Evolutionary conservation across 1,140 invertebrate species (phyloP).

Genomic region (Tenebrio molitor): DNA sequence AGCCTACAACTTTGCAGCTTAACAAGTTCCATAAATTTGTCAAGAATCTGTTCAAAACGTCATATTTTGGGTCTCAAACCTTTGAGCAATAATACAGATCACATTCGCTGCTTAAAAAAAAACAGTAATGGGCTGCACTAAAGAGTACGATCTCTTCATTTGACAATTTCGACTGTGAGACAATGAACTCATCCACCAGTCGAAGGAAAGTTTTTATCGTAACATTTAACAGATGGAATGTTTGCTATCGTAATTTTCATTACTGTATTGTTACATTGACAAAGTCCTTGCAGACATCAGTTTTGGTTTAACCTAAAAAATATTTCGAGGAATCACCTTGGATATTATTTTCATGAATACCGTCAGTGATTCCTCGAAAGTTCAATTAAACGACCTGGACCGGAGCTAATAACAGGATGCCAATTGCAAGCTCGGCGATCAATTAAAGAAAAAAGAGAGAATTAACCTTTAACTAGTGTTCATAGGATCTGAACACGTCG

Average conservation of each 20-base stretch:
- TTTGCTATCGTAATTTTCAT: background rate
- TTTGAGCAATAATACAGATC: too few relatives aligned
- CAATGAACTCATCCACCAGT: too few relatives aligned
- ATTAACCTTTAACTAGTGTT: background rate
- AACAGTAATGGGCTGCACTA: too few relatives aligned
- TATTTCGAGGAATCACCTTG: background rate
- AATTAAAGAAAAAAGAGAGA: background rate
- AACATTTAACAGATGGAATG: too few relatives aligned
- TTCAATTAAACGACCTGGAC: background rate
- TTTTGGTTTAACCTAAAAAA: background rate
- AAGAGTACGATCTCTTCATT: too few relatives aligned
- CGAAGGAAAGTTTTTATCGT: too few relatives aligned
- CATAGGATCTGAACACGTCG: background rate
- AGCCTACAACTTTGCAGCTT: too few relatives aligned
- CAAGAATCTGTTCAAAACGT: too few relatives aligned
- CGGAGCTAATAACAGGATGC: background rate
- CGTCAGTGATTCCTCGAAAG: background rate
- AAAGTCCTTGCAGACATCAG: background rate
- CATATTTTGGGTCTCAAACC: too few relatives aligned
- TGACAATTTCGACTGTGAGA: too few relatives aligned
- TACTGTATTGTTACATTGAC: background rate
- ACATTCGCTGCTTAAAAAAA: too few relatives aligned
- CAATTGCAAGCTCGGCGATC: background rate
- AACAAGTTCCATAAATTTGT: too few relatives aligned
- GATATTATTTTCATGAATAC: background rate